A percentile compares a stretch with the other conserved stretches of the same genome.
Evolutionary conservation across 2,797 vertebrate genomes (phyloP).

Genomic region (Luscinia luscinia): DNA sequence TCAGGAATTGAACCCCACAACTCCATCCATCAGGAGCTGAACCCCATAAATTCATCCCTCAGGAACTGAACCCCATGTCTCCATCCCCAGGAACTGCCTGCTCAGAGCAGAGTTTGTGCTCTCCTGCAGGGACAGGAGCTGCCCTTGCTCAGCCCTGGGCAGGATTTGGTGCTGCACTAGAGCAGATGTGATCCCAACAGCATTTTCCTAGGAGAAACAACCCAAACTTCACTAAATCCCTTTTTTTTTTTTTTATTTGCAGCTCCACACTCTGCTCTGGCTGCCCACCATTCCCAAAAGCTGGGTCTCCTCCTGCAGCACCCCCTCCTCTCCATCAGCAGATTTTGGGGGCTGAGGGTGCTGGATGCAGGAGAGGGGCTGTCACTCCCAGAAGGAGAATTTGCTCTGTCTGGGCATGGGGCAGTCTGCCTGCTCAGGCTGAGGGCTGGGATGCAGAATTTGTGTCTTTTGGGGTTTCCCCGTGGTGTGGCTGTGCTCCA

Average conservation of each 20-base stretch:
- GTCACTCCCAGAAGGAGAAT: background rate
- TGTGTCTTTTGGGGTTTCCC: background rate
- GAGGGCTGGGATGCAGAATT: background rate
- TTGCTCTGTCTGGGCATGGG: background rate
- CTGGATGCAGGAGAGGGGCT: fast-evolving
- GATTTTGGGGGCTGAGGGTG: fast-evolving
- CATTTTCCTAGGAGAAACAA: background rate
- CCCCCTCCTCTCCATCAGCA: background rate
- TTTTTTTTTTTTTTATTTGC: background rate
- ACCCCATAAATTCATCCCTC: no score
- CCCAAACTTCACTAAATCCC: background rate
- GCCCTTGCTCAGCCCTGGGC: background rate
- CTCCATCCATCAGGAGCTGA: no score
- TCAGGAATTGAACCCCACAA: no score
- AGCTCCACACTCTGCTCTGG: background rate
- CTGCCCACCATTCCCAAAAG: background rate
- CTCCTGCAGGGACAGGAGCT: background rate
- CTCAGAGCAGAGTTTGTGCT: background rate
- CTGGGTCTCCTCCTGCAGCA: background rate
- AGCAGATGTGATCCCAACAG: background rate
- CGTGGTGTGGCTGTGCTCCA: background rate
- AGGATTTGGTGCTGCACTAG: background rate
- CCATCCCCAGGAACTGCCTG: background rate
- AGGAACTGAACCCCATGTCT: no score
- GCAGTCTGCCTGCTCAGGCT: background rate